Base-by-base conservation (phyloP, 2,797 vertebrate genomes). In the Myotis vivesi region DNA sequence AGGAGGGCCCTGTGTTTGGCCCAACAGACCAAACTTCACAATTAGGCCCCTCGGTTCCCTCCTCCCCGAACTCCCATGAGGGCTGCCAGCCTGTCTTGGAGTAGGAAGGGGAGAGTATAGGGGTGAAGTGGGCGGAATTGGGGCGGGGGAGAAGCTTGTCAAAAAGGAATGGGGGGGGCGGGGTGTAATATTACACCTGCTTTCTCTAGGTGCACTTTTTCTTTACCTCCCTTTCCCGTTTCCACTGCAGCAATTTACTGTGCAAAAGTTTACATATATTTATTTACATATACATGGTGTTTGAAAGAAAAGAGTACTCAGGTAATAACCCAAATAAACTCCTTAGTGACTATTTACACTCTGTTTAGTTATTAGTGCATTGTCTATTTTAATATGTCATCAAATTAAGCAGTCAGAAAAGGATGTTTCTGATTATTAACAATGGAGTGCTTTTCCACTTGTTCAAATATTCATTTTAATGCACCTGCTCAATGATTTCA, bases 391-490 rank as follows among this genome's bases (percentile, higher is more conserved):
- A 82, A 51, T 23, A 36, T 81, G 17, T 87, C 41, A 62, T 51
- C 57, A 75, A 49, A 68, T 94, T 62, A 91, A 94, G 69, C 5
- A 53, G 33, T 64, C 25, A 36, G 22, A 79, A 88, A 82, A 55
- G 38, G 9, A 38, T 91, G 17, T 55, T 92, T 92, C 75, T 55
- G 41, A 44, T 87, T 57, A 82, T 82, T 71, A 91, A 59, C 36
- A 76, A 44, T 38, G 9, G 9, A 44, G 10, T 72, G 23, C 4
- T 85, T 91, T 93, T 51, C 36, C 44, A 36, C 81, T 57, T 89
- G 6, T 68, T 89, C 55, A 68, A 82, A 87, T 53, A 68, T 25
- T 86, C 28, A 82, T 89, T 92, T 55, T 71, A 76, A 53, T 81
- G 44, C 19, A 20, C 28, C 36, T 81, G 80, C 38, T 51, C 53